Conservation (phyloP, 2,113 vertebrate species). For the Formicarius rufipectus region DNA sequence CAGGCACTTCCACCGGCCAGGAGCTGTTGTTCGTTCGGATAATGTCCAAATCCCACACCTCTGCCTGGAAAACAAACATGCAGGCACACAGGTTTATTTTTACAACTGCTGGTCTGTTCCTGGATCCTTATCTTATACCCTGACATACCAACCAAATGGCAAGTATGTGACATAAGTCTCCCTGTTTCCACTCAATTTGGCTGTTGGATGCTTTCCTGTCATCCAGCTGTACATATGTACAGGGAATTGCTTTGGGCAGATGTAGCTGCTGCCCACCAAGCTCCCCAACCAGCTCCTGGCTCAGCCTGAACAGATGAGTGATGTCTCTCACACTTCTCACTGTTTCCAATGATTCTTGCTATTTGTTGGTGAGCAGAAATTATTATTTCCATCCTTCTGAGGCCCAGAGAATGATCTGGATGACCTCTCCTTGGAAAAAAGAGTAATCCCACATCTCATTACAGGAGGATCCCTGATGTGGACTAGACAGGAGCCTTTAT, state of each 20-base stretch:
- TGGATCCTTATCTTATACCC: neutral
- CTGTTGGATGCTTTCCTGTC: neutral
- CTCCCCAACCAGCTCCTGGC: neutral
- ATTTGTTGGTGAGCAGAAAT: neutral
- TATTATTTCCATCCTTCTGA: neutral
- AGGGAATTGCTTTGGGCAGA: neutral
- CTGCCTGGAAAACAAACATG: constrained; percentile 79
- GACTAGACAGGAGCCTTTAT: neutral
- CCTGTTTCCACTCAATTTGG: neutral
- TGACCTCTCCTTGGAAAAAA: neutral
- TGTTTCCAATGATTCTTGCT: neutral
- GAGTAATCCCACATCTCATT: neutral
- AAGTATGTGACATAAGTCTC: neutral
- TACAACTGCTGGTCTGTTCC: neutral
- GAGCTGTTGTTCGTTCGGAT: constrained; percentile 82
- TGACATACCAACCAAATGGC: neutral
- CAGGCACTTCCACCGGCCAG: constrained; percentile 87
- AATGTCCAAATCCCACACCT: constrained; percentile 97
- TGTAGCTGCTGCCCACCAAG: neutral
- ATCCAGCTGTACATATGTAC: neutral
- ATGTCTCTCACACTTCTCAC: neutral
- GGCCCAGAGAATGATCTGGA: neutral
- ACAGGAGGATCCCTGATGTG: neutral
- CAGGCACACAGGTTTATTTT: neutral
- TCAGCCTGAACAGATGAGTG: neutral